phyloP scores from a whole-genome alignment of 1,140 invertebrate genomes.

The Drosophila ogumai region DNA sequence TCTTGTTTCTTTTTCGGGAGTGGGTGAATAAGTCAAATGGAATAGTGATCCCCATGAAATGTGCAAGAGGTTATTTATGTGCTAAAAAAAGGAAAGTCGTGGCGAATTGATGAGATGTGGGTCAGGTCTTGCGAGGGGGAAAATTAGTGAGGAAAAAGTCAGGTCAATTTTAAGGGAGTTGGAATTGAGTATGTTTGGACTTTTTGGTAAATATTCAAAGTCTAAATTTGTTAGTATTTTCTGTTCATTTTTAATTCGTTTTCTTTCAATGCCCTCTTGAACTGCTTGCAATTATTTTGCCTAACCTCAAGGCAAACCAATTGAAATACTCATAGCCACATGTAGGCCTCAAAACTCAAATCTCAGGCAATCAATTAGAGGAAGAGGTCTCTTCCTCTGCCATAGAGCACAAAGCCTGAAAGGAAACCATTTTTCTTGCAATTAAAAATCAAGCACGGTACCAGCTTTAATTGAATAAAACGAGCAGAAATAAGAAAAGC shows the following conservation, averaged over 20 bases:
- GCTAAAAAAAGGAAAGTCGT: slow-evolving; percentile 20
- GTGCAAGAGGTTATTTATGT: slow-evolving; percentile 39
- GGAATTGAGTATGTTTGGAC: background rate
- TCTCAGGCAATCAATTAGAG: slow-evolving; percentile 39
- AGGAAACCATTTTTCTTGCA: slow-evolving; percentile 66
- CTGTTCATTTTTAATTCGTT: background rate
- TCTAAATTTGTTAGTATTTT: background rate
- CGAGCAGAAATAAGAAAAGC: slow-evolving; percentile 19
- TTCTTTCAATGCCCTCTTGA: slow-evolving; percentile 3
- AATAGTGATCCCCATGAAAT: slow-evolving; percentile 23
- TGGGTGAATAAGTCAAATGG: slow-evolving; percentile 41
- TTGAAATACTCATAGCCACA: slow-evolving; percentile 18
- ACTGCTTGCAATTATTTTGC: background rate
- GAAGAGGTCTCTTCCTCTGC: slow-evolving; percentile 6
- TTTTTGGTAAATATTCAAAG: background rate
- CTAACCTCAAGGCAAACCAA: slow-evolving; percentile 19
- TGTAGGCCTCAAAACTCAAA: slow-evolving; percentile 16
- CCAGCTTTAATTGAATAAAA: slow-evolving; percentile 77
- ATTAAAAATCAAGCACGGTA: slow-evolving; percentile 61
- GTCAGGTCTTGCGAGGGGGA: slow-evolving; percentile 8
- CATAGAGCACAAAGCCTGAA: slow-evolving; percentile 34
- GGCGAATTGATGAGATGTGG: slow-evolving; percentile 26
- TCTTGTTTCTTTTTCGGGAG: background rate
- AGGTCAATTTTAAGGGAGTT: background rate
- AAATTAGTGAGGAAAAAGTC: slow-evolving; percentile 17